Base-by-base conservation (phyloP, 2,113 vertebrate genomes). In the Bolborhynchus lineola region DNA sequence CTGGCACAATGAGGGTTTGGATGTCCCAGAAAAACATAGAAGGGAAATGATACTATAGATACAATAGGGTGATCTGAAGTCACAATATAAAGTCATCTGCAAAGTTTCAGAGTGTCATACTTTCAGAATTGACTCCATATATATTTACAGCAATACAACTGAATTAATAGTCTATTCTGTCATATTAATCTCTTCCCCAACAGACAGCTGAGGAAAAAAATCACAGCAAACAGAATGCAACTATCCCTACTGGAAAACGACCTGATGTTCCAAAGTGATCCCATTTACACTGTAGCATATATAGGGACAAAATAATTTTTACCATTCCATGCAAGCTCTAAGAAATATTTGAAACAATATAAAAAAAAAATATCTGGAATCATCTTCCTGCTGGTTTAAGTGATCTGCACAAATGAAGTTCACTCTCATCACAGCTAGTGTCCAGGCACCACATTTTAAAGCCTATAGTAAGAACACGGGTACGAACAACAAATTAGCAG, bases 271-370 rank as follows among this genome's bases (percentile, higher is more conserved):
- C 37, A 69, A 11, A 1, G 23, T 7, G 47, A 39, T 62, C 39
- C 25, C 59, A 2, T 59, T 25, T 59, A 28, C 67, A 7, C 8
- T 62, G 29, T 4, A 47, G 31, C 26, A 52, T 13, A 77, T 14
- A 52, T 0, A 62, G 0, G 1, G 19, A 74, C 2, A 82, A 41
- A 33, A 29, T 11, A 33, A 25, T 39, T 70, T 65, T 24, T 13
- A 47, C 35, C 6, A 1, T 46, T 60, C 62, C 29, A 17, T n/a
- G 9, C 24, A 59, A 46, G 37, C 24, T 82, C 29, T 16, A 49
- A 68, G 33, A 29, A 82, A 12, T 44, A 52, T 9, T 7, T 70
- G 10, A 6, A 86, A 79, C 39, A 31, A 76, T 3, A 7, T 8
- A 76, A 62, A 74, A 83, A 26, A 11, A 15, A 60, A 87, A 31